Base-by-base conservation (phyloP, 2,113 vertebrate genomes). In the Cichladusa arquata region DNA sequence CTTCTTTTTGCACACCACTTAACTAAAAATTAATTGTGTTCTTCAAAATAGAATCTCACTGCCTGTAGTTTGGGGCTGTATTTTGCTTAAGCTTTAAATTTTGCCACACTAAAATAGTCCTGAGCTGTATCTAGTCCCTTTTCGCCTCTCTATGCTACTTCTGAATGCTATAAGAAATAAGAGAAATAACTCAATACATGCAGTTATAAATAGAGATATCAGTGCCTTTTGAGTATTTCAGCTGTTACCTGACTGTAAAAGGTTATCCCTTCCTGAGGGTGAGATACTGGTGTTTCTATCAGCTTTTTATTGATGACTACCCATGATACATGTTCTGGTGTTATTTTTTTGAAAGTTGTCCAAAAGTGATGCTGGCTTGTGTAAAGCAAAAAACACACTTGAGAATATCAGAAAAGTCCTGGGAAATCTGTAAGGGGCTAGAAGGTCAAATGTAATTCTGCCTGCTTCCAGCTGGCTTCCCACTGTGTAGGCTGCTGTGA, bases 381-480 rank as follows among this genome's bases (percentile, higher is more conserved):
- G 6, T 71, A 76, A 94, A 85, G 33, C 50, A 33, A 66, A 24
- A 81, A 38, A 79, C 2, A 18, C 2, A 1, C 9, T 19, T 45
- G 12, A 57, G 50, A n/a, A 61, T 12, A 81, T 14, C n/a, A 79
- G 57, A 79, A 60, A 88, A 94, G 90, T 86, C 79, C 92, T 86
- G 90, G 90, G 85, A 97, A 96, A 80, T 77, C 42, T 92, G 79
- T 29, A 47, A 90, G 26, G 57, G 40, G 28, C 24, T 93, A 19
- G 45, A n/a, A 93, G 85, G 92, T 96, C 88, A 93, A 80, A 80
- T 28, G 66, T 67, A 50, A 54, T 90, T 92, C 82, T 86, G 22
- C 18, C 66, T 73, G 36, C 62, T 90, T 88, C 82, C 90, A 95
- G 90, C 79, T 96, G 95, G 54, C 88, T 93, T 95, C 74, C 85